These are phyloP conservation scores for Blomia tropicalis DNA, from an alignment of 2,888 invertebrate genomes.

Conservation along the genomic window DNA sequence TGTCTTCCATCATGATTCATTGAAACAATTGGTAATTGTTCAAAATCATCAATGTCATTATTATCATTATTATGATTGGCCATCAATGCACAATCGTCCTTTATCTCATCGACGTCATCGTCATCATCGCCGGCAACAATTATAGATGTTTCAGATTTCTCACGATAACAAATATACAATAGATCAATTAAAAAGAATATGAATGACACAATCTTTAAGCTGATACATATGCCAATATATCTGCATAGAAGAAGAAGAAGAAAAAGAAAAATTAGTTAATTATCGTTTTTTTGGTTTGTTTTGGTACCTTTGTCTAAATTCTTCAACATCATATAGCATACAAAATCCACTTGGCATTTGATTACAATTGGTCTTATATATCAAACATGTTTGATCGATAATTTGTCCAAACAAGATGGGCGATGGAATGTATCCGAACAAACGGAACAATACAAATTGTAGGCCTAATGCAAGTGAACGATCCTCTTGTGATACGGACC, in stretches of 20 bases:
- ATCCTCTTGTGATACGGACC: constrained; percentile 46
- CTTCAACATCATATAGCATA: constrained; percentile 76
- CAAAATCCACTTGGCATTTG: constrained; percentile 57
- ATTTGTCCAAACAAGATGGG: constrained; percentile 41
- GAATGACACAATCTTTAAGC: constrained; percentile 68
- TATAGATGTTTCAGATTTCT: no score
- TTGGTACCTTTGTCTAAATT: constrained; percentile 65
- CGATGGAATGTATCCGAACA: constrained; percentile 41
- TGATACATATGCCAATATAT: constrained; percentile 74
- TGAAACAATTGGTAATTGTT: no score
- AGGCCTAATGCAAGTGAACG: constrained; percentile 41
- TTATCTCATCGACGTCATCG: no score
- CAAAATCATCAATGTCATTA: no score
- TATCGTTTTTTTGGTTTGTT: constrained; percentile 25
- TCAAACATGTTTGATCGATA: constrained; percentile 40
- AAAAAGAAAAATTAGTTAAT: not conserved
- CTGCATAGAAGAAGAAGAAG: constrained; percentile 38
- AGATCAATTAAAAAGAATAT: constrained; percentile 71
- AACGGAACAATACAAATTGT: constrained; percentile 40
- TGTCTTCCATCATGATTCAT: no score
- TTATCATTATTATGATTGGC: no score
- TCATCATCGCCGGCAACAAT: no score
- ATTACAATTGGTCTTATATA: constrained; percentile 38
- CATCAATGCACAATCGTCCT: no score
- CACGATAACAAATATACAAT: constrained; percentile 64